Percentiles rank a stretch among this genome's conserved stretches.
phyloP scores from a whole-genome alignment of 2,113 vertebrate species.

The Argyrosomus japonicus region DNA sequence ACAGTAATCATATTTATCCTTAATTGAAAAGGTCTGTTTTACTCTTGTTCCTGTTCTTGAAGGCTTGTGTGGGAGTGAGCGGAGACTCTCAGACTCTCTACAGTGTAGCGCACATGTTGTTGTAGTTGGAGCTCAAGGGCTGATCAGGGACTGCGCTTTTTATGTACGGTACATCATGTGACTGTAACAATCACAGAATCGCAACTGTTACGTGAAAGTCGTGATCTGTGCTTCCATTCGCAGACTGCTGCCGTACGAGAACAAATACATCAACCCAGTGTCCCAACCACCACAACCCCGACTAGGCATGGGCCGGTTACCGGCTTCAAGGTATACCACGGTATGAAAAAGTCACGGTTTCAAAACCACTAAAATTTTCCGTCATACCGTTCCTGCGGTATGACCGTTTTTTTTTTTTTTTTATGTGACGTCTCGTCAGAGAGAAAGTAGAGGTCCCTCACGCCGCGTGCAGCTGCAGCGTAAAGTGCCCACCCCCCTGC shows the following conservation, averaged over 20 bases:
- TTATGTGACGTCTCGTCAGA: too few species aligned
- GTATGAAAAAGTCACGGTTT: too few species aligned
- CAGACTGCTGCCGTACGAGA: neutral
- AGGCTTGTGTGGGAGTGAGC: neutral
- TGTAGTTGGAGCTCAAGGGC: neutral
- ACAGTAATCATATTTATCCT: neutral
- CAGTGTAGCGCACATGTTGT: too few species aligned
- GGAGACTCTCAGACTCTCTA: neutral
- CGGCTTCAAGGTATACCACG: too few species aligned
- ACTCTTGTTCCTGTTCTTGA: neutral
- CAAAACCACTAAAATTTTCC: too few species aligned
- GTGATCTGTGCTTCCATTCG: neutral
- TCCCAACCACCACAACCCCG: too few species aligned
- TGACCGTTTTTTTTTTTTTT: too few species aligned
- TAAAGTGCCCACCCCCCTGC: too few species aligned
- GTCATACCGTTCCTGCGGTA: too few species aligned
- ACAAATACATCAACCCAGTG: neutral
- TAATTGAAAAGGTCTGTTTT: neutral
- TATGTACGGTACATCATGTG: neutral
- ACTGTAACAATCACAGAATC: neutral
- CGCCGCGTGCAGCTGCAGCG: too few species aligned
- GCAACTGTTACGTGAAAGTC: neutral
- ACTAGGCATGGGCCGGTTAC: too few species aligned
- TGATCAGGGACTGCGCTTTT: neutral
- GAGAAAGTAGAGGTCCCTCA: too few species aligned